These are phyloP conservation scores for Phoebastria nigripes DNA, from an alignment of 2,797 vertebrate genomes.

Conservation along the genomic window DNA sequence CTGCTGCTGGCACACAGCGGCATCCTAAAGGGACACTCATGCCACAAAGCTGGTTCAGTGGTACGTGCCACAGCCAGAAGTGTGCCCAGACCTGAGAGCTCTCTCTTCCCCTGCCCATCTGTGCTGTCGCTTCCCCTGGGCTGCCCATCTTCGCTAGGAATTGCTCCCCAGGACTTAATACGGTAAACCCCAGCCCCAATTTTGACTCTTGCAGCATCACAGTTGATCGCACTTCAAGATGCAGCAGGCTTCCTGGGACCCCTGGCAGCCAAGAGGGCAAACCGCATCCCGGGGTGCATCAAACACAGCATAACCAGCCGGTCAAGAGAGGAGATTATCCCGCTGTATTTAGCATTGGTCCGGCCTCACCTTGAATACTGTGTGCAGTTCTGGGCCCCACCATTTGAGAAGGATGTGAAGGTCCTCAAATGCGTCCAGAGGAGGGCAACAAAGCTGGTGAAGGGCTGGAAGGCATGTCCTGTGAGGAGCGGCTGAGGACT, in stretches of 20 bases:
- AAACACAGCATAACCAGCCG: rapidly evolving
- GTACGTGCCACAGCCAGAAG: not conserved
- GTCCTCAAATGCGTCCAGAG: not conserved
- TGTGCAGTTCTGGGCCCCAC: not conserved
- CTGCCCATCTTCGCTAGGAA: not conserved
- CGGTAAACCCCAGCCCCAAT: rapidly evolving
- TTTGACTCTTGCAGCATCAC: not conserved
- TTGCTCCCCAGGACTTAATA: not conserved
- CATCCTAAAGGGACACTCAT: not conserved
- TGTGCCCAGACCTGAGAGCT: rapidly evolving
- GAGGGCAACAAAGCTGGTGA: not conserved
- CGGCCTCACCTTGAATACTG: not conserved
- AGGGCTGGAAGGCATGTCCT: no score
- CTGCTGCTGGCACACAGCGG: rapidly evolving
- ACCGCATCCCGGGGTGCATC: rapidly evolving
- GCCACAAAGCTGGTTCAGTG: not conserved
- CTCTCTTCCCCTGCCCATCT: not conserved
- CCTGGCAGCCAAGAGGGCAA: not conserved
- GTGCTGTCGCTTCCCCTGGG: not conserved
- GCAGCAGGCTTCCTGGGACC: not conserved
- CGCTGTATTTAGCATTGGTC: not conserved
- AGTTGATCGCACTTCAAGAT: rapidly evolving
- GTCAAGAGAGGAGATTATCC: no score
- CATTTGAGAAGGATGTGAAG: not conserved
- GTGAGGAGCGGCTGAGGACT: not conserved